Percentiles rank a stretch among this genome's conserved stretches.
Conservation (phyloP, 2,888 invertebrate species). For the Eulithis prunata region DNA sequence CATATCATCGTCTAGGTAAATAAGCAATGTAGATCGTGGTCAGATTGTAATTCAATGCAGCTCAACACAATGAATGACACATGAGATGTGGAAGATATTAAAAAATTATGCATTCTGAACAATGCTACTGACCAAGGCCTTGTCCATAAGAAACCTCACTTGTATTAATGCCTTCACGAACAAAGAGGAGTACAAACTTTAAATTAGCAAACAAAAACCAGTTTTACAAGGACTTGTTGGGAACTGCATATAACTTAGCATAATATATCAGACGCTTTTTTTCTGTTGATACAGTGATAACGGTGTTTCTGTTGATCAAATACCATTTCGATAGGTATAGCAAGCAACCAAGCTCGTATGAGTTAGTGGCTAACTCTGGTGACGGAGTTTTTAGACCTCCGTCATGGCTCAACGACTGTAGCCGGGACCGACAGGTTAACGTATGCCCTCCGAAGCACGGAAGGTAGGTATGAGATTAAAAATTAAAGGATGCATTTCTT, state of each 20-base stretch:
- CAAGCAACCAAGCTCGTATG: too few relatives aligned
- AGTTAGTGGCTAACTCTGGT: too few relatives aligned
- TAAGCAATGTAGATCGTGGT: conserved; percentile 20
- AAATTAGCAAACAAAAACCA: conserved; percentile 23
- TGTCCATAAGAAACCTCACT: conserved; percentile 21
- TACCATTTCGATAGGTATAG: too few relatives aligned
- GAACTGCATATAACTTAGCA: conserved; percentile 15
- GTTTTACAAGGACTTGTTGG: conserved; percentile 26
- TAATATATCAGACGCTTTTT: not conserved
- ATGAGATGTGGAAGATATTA: conserved; percentile 41
- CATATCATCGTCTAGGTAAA: too few relatives aligned
- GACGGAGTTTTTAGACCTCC: too few relatives aligned
- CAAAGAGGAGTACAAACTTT: conserved; percentile 15
- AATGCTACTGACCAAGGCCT: conserved; percentile 31
- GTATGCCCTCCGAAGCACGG: too few relatives aligned
- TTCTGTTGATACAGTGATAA: too few relatives aligned
- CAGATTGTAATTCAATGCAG: conserved; percentile 49
- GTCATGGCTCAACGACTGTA: too few relatives aligned
- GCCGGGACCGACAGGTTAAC: too few relatives aligned
- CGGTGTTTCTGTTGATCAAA: too few relatives aligned
- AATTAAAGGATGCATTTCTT: not conserved
- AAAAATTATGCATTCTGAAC: conserved; percentile 46
- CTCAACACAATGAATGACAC: conserved; percentile 46
- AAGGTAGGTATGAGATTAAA: too few relatives aligned
- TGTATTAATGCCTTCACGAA: conserved; percentile 13